Base-by-base conservation (phyloP, 1,140 invertebrate genomes). In the Oryctes rhinoceros region DNA sequence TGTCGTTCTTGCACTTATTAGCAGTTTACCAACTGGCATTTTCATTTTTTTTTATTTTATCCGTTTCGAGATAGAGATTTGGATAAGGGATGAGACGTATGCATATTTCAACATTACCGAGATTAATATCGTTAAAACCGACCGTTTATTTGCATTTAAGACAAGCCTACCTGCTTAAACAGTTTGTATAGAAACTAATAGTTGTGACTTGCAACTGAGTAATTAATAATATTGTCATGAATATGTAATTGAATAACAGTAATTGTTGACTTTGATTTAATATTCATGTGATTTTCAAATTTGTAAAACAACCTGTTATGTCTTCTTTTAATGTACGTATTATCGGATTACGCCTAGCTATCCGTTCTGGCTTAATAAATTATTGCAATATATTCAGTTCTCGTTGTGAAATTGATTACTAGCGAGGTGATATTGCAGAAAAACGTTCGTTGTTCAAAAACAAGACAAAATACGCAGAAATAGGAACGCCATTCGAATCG, bases 401-500 rank as follows among this genome's bases (percentile, higher is more conserved):
- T 67, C 65, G 65, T 67, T 67, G 65, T 35, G 30, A 67, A 67
- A 67, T 67, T 67, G 24, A 67, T 67, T 67, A 67, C 18, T 24
- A 67, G 11, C 65, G 65, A 67, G 18, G 65, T 67, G 65, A 67
- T 67, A 30, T 67, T 30, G 65, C 65, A 67, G 18, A 67, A 67
- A 67, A 24, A 67, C 5, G 4, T 7, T 18, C 15, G 15, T 65
- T 13, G 65, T 18, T 67, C 20, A 30, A 30, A 67, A 67, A 67
- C 65, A 67, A 24, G 30, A 67, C 18, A 30, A 67, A 67, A 67
- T 35, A 67, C 65, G 20, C 1, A 67, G 65, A 67, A 67, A 67
- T 67, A 24, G 30, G 20, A 67, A 67, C 65, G 11, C n/a, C 65
- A 67, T 67, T 67, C 65, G 65, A 67, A 67, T 67, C 65, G 65